These are phyloP conservation scores for Mobula hypostoma DNA, from an alignment of 2,113 vertebrate species.

Conservation along the genomic window DNA sequence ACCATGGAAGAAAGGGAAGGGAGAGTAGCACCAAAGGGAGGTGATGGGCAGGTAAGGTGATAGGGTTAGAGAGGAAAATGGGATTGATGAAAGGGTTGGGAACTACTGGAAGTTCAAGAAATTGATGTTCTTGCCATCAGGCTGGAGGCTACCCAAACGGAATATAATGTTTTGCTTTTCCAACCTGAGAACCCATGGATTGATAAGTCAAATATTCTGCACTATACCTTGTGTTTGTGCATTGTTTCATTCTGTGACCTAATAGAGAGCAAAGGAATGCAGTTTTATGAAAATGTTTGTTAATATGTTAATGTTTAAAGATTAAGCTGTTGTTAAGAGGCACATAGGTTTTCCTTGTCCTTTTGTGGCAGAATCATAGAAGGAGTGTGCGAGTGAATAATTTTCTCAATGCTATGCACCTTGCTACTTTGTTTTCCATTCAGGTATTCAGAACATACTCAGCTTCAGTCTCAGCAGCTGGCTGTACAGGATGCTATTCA, in stretches of 20 bases:
- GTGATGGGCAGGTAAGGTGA: no score
- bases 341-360: background rate
- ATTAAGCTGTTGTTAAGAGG: background rate
- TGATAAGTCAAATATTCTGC: background rate
- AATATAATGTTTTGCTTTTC: no score
- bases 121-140: no score
- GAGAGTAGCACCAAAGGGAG: no score
- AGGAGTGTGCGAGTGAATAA: background rate
- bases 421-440: slow-evolving; percentile 34
- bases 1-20: no score
- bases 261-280: background rate
- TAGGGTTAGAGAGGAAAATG: no score
- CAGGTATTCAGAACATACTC: slow-evolving; percentile 93
- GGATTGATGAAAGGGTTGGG: no score
- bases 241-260: background rate
- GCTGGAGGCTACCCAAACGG: no score
- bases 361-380: background rate
- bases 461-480: slow-evolving; percentile 84
- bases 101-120: no score
- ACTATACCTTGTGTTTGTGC: background rate
- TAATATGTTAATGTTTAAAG: background rate
- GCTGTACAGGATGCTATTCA: slow-evolving; percentile 91
- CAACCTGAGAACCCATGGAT: no score
- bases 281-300: background rate
- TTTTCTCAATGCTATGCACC: background rate